These are phyloP conservation scores for Nysson spinosus DNA, from an alignment of 2,888 invertebrate species.

Conservation along the genomic window DNA sequence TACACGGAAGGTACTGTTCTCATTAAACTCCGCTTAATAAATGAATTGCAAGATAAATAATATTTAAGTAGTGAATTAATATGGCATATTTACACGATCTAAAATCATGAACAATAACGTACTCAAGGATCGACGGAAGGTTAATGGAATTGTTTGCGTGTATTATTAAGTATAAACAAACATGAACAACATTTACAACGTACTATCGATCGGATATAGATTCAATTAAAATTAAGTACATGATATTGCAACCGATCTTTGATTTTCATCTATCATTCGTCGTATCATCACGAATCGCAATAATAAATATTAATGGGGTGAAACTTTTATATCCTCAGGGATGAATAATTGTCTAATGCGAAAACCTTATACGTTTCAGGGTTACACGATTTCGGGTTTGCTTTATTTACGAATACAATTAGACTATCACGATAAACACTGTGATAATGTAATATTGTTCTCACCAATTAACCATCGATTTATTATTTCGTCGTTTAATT, in stretches of 20 bases:
- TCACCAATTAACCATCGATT: background rate
- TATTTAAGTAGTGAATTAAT: too few relatives aligned
- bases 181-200: slow-evolving; percentile 70
- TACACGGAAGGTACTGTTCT: too few relatives aligned
- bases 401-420: slow-evolving; percentile 2
- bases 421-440: background rate
- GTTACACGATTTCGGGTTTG: slow-evolving; percentile 36
- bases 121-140: too few relatives aligned
- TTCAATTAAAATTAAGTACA: slow-evolving; percentile 63
- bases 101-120: too few relatives aligned
- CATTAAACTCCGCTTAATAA: too few relatives aligned
- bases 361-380: slow-evolving; percentile 23
- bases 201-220: slow-evolving; percentile 59
- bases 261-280: slow-evolving; percentile 51
- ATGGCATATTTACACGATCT: too few relatives aligned
- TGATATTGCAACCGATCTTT: slow-evolving; percentile 45
- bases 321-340: slow-evolving; percentile 25
- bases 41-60: too few relatives aligned
- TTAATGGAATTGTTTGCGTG: too few relatives aligned
- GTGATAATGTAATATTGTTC: background rate
- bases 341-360: slow-evolving; percentile 20
- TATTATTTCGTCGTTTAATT: background rate
- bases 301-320: slow-evolving; percentile 12
- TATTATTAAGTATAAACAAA: slow-evolving; percentile 66
- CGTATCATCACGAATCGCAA: slow-evolving; percentile 46